Evolutionary conservation across 1,140 invertebrate species (phyloP).

Genomic region (Tetramorium alpestre): DNA sequence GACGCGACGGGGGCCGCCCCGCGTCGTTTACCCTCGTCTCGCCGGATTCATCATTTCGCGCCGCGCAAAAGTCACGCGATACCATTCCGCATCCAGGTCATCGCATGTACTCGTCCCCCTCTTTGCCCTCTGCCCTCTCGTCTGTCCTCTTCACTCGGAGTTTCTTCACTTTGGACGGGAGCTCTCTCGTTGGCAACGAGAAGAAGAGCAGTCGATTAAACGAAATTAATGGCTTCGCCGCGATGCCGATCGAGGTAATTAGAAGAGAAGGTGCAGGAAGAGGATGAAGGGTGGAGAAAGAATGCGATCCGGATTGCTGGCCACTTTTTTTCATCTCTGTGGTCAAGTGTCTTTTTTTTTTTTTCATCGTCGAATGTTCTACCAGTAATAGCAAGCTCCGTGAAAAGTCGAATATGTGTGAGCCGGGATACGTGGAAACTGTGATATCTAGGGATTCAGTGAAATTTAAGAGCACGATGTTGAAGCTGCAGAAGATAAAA

Average conservation of each 20-base stretch:
- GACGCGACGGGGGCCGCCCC: not conserved
- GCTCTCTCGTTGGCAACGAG: not conserved
- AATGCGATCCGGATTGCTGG: not conserved
- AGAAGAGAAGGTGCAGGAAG: not conserved
- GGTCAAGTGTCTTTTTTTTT: not conserved
- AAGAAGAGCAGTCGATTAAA: slow-evolving; percentile 63
- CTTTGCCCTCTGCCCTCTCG: not conserved
- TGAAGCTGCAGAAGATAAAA: not conserved
- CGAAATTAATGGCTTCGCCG: slow-evolving; percentile 63
- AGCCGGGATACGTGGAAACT: not conserved
- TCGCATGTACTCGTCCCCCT: not conserved
- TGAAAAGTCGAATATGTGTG: slow-evolving; percentile 31
- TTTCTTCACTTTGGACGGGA: not conserved
- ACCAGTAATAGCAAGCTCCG: not conserved
- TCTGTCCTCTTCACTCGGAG: no score
- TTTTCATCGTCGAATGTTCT: slow-evolving; percentile 12
- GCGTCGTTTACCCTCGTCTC: slow-evolving; percentile 14
- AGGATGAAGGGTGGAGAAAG: not conserved
- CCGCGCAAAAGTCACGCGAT: slow-evolving; percentile 35
- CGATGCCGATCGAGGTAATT: slow-evolving; percentile 51
- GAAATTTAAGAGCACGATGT: slow-evolving; percentile 39
- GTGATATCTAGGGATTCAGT: slow-evolving; percentile 8
- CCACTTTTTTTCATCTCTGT: slow-evolving; percentile 26
- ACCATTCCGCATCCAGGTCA: not conserved
- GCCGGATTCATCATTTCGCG: slow-evolving; percentile 38